These are phyloP conservation scores for Mormyrus proboscirostris DNA, from an alignment of 2,797 vertebrate species.

Conservation along the genomic window DNA sequence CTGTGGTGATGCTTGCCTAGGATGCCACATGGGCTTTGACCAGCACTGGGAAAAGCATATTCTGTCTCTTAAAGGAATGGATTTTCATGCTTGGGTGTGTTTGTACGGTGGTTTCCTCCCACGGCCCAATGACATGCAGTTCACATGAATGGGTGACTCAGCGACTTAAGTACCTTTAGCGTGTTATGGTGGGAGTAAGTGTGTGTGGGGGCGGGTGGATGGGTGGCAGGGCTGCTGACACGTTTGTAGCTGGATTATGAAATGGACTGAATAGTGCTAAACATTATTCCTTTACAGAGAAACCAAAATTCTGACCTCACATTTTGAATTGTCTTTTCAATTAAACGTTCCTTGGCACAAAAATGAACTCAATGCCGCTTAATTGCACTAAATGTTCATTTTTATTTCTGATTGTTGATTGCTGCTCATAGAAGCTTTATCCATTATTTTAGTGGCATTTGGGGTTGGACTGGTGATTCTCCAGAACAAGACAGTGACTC, in stretches of 20 bases:
- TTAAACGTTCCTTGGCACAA: not conserved
- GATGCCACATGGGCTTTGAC: not conserved
- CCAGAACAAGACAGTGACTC: not conserved
- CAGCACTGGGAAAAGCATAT: not conserved
- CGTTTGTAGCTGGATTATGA: not conserved
- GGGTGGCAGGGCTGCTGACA: not conserved
- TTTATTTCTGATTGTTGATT: not conserved
- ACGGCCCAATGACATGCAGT: not conserved
- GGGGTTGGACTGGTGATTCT: not conserved
- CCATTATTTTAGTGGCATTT: not conserved
- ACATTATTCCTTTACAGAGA: not conserved
- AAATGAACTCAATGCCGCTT: not conserved
- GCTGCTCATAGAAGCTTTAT: not conserved
- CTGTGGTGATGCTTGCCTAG: not conserved
- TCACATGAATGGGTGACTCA: constrained; percentile 6
- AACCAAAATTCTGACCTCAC: not conserved
- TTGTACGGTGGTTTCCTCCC: not conserved
- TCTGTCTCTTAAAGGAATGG: not conserved
- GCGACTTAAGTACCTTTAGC: not conserved
- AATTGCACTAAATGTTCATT: not conserved
- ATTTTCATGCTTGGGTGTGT: not conserved
- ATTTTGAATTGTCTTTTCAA: not conserved
- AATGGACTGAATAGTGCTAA: not conserved
- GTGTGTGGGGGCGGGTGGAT: not conserved
- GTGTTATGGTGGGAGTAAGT: not conserved